A percentile compares a stretch with the other conserved stretches of the same genome.
These are phyloP conservation scores for Ethmia dodecea DNA, from an alignment of 2,888 invertebrate species.

Conservation along the genomic window DNA sequence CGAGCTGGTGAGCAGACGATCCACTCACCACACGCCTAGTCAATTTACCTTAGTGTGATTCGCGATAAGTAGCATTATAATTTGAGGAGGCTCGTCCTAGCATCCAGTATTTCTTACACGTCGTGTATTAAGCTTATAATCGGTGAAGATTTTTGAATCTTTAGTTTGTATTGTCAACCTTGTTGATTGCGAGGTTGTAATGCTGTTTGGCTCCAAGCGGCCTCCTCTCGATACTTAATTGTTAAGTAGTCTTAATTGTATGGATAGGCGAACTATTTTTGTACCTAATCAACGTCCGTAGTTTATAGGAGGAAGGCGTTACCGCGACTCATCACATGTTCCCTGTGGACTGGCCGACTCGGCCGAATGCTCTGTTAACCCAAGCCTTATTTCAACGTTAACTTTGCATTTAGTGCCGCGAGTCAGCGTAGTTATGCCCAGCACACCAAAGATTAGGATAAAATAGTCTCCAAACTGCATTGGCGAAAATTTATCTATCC, in stretches of 20 bases:
- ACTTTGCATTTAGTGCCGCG: constrained; percentile 34
- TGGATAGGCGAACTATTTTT: constrained; percentile 76
- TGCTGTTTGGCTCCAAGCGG: constrained; percentile 21
- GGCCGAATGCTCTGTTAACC: constrained; percentile 36
- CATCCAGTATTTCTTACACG: constrained; percentile 26
- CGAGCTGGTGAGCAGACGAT: too few relatives aligned
- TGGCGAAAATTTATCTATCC: constrained; percentile 31
- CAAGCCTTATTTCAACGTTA: constrained; percentile 8
- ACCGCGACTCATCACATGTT: constrained; percentile 56
- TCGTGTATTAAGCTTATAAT: constrained; percentile 31
- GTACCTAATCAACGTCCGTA: constrained; percentile 72
- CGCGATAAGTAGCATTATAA: constrained; percentile 68
- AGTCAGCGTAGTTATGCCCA: constrained; percentile 55
- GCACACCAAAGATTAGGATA: constrained; percentile 74
- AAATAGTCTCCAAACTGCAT: constrained; percentile 48
- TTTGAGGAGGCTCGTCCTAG: constrained; percentile 42
- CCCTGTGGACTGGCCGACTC: constrained; percentile 42
- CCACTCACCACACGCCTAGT: constrained; percentile 73
- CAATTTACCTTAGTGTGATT: constrained; percentile 78
- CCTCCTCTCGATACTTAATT: constrained; percentile 71
- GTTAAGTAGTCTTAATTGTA: constrained; percentile 76
- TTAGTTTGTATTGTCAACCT: constrained; percentile 18
- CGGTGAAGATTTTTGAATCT: constrained; percentile 32
- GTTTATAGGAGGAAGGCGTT: constrained; percentile 62
- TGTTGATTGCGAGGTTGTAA: constrained; percentile 9